These are phyloP conservation scores for Thymallus thymallus DNA, from an alignment of 2,113 vertebrate species.

Conservation along the genomic window DNA sequence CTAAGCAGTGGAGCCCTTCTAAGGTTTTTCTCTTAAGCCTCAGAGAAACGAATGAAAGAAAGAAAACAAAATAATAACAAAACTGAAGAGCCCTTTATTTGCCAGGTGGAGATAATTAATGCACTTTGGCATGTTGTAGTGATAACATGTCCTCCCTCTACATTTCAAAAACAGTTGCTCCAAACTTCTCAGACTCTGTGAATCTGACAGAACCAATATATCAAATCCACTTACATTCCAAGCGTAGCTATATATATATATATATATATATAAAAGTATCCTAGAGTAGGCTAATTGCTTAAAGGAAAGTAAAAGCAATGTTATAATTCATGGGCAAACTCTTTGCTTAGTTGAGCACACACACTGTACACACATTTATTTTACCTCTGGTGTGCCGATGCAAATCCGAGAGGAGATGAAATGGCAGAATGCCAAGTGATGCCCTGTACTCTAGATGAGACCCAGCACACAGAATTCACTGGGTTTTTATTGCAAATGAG, in stretches of 20 bases:
- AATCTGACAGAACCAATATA: not conserved
- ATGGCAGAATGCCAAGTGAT: not conserved
- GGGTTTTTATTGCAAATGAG: constrained; percentile 40
- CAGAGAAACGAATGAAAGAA: not conserved
- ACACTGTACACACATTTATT: not conserved
- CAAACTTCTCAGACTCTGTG: not conserved
- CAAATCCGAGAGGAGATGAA: not conserved
- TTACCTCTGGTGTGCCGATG: not conserved
- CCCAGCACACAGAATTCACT: constrained; percentile 15
- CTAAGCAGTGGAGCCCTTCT: not conserved
- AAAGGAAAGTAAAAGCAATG: not conserved
- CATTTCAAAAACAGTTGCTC: too few species aligned
- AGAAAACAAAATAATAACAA: not conserved
- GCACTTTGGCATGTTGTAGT: not conserved
- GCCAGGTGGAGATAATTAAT: too few species aligned
- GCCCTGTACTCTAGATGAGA: not conserved
- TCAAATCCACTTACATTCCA: not conserved
- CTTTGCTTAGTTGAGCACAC: constrained; percentile 1
- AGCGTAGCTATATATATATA: not conserved
- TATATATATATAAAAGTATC: too few species aligned
- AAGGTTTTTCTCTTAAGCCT: not conserved
- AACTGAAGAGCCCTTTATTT: not conserved
- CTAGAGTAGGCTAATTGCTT: not conserved
- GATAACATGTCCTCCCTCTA: not conserved
- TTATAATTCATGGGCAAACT: not conserved